Base-by-base conservation (phyloP, 2,797 vertebrate genomes). In the Harpagifer antarcticus region DNA sequence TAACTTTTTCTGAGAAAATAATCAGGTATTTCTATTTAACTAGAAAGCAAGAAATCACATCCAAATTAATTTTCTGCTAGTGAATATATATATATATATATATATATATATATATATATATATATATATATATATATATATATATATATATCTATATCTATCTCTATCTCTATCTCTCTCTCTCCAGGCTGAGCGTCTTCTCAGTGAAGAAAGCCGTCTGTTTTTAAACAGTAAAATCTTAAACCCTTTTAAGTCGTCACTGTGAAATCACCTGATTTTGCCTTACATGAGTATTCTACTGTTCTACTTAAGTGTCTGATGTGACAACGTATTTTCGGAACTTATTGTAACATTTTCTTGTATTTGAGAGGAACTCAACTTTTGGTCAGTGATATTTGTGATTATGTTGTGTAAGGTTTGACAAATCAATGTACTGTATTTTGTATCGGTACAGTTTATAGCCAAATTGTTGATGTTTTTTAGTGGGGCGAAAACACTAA, bases 191-290 rank as follows among this genome's bases (percentile, higher is more conserved):
- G 65, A 68, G 52, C 69, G 58, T 58, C 77, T 74, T 75, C 54
- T 62, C 54, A 58, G 76, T 33, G 71, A 84, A 80, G 81, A 71
- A 85, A 76, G 64, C 68, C 0, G 77, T 87, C 78, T 84, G 81
- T 85, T 89, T 91, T 89, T 88, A 88, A 87, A 89, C 76, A 79
- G 74, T 78, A 80, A 88, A 91, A 84, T 85, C 79, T 88, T 83
- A 80, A 80, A 82, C 86, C 84, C 92, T 92, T 93, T 92, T 72
- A 94, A 92, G 91, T 94, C 85, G 89, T 95, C 95, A 96, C 95
- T 96, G 95, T 96, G 95, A 96, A 93, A 94, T 93, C 94, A 95
- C 94, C 95, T 95, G 91, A 95, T 95, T 95, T 96, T 96, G 95
- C 95, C 95, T 96, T 95, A 96, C 92, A 93, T 94, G 91, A 94